phyloP scores from a whole-genome alignment of 1,140 invertebrate species.

The Globodera rostochiensis region DNA sequence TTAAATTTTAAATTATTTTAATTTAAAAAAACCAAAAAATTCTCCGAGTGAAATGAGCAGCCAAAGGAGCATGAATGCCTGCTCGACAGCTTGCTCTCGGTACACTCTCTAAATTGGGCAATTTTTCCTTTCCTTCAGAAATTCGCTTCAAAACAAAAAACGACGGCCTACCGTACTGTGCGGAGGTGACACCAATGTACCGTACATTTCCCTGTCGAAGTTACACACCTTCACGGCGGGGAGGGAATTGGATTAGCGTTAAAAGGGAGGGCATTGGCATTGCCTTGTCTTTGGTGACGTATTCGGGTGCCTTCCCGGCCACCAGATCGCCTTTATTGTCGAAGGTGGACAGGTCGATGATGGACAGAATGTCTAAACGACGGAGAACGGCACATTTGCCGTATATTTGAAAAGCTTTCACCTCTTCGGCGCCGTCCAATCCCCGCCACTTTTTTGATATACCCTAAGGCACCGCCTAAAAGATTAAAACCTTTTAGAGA shows the following conservation, averaged over 20 bases:
- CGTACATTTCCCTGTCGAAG: slow-evolving; percentile 75
- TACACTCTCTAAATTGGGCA: slow-evolving; percentile 77
- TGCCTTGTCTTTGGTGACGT: slow-evolving; percentile 66
- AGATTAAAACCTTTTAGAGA: not conserved
- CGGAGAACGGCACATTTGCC: not conserved
- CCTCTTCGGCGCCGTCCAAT: slow-evolving; percentile 50
- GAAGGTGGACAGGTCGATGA: slow-evolving; percentile 61
- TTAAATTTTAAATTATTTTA: not conserved
- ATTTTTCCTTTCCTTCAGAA: not conserved
- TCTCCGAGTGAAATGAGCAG: slow-evolving; percentile 91
- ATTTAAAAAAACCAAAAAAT: slow-evolving; percentile 74
- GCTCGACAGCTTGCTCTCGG: slow-evolving; percentile 82
- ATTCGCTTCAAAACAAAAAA: not conserved
- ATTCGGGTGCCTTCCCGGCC: slow-evolving; percentile 58
- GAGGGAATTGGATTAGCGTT: slow-evolving; percentile 67
- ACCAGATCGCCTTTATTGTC: slow-evolving; percentile 59
- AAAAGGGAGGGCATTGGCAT: not conserved
- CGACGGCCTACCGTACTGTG: slow-evolving; percentile 74
- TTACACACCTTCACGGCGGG: slow-evolving; percentile 74
- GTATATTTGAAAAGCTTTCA: not conserved
- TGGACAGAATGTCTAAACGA: slow-evolving; percentile 36
- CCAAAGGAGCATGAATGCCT: slow-evolving; percentile 90
- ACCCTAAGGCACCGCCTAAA: slow-evolving; percentile 57
- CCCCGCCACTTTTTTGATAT: slow-evolving; percentile 57
- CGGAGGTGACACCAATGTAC: slow-evolving; percentile 82